Conservation (phyloP, 2,113 vertebrate genomes). For the Brienomyrus longianalis region DNA sequence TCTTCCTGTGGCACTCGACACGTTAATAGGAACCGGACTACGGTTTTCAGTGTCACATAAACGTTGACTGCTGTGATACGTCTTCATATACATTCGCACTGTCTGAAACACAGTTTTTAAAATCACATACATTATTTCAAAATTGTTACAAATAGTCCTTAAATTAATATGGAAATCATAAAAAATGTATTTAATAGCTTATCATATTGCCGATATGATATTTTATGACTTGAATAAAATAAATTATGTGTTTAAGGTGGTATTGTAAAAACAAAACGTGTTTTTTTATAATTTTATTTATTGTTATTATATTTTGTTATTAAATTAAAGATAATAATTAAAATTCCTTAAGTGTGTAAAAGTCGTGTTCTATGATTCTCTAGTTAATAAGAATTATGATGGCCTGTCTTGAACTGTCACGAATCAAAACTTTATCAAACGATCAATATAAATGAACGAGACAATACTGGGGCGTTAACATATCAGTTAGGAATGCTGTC, state of each 20-base stretch:
- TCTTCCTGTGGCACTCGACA: background rate
- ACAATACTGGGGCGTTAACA: background rate
- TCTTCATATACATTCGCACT: background rate
- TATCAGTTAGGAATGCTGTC: background rate
- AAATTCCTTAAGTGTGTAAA: background rate
- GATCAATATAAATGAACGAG: background rate
- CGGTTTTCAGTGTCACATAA: background rate
- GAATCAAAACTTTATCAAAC: constrained; percentile 3
- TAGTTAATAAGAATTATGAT: background rate
- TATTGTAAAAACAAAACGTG: background rate
- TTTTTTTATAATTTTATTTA: background rate
- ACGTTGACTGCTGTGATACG: background rate
- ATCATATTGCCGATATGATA: background rate
- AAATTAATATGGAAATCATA: background rate
- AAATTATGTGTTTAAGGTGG: background rate
- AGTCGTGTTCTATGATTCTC: background rate
- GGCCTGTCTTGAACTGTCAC: background rate
- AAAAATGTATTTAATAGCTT: background rate
- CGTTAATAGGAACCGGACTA: background rate
- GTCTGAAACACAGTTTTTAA: background rate
- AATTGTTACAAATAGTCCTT: background rate
- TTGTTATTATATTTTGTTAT: background rate
- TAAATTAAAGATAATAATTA: background rate
- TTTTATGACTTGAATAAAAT: background rate
- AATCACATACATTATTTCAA: background rate